Evolutionary conservation across 2,113 vertebrate genomes (phyloP).

Genomic region (Xyliphius kryptos): DNA sequence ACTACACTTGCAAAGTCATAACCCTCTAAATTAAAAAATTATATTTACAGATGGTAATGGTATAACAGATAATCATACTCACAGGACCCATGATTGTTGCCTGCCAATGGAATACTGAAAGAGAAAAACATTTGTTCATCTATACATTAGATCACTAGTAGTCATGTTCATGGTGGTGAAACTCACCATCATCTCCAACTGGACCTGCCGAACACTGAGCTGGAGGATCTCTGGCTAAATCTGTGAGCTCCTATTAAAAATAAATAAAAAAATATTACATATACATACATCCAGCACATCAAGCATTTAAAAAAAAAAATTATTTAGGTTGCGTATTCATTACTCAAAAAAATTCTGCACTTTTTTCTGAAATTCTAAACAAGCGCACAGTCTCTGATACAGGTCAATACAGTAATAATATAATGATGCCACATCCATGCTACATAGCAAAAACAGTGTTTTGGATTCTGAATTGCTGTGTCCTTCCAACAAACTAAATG

Average conservation of each 20-base stretch:
- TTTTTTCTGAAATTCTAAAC: no score
- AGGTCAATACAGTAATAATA: no score
- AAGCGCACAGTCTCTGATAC: no score
- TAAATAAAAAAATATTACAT: background rate
- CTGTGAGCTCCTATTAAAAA: slow-evolving; percentile 61
- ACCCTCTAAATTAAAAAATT: background rate
- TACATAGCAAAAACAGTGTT: no score
- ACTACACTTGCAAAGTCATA: background rate
- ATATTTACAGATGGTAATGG: background rate
- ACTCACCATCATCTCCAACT: slow-evolving; percentile 69
- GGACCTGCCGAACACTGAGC: slow-evolving; percentile 71
- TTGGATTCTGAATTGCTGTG: no score
- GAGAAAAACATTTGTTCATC: background rate
- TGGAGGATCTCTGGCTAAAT: slow-evolving; percentile 69
- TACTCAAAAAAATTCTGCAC: no score
- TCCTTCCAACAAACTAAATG: no score
- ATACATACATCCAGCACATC: no score
- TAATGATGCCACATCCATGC: no score
- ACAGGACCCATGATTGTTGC: slow-evolving; percentile 74
- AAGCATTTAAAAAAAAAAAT: no score
- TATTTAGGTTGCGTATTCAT: no score
- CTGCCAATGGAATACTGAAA: slow-evolving; percentile 63
- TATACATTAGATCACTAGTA: background rate
- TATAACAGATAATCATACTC: slow-evolving; percentile 45
- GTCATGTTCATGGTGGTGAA: background rate